phyloP scores from a whole-genome alignment of 2,888 invertebrate genomes.

The Diplazon laetatorius region DNA sequence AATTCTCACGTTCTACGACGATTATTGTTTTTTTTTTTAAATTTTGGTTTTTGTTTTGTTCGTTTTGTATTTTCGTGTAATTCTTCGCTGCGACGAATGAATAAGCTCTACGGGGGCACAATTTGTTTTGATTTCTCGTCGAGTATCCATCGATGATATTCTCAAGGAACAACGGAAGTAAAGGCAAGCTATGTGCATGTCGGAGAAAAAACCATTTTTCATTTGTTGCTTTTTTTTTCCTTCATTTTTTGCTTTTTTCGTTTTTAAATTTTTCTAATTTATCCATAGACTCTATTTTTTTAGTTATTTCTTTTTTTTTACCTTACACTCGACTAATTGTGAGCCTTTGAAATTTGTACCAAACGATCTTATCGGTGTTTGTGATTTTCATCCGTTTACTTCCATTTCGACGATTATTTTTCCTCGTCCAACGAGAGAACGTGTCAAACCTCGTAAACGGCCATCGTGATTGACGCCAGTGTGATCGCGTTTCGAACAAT shows the following conservation, averaged over 20 bases:
- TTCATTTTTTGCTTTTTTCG: conserved; percentile 29
- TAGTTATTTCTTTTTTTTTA: too few relatives aligned
- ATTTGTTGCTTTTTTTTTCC: conserved; percentile 11
- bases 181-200: conserved; percentile 42
- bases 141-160: conserved; percentile 31
- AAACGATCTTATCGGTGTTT: conserved; percentile 54
- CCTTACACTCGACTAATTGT: conserved; percentile 45
- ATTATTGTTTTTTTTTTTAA: too few relatives aligned
- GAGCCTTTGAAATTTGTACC: conserved; percentile 63
- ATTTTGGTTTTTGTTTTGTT: conserved; percentile 42
- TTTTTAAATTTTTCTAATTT: too few relatives aligned
- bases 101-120: conserved; percentile 53
- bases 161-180: conserved; percentile 27
- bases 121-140: conserved; percentile 52
- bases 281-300: conserved; percentile 38
- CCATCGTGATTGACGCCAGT: background rate
- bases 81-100: conserved; percentile 27
- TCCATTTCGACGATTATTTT: conserved; percentile 26
- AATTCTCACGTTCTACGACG: conserved; percentile 29
- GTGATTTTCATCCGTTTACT: conserved; percentile 13
- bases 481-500: conserved; percentile 11
- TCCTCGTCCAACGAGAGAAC: conserved; percentile 19
- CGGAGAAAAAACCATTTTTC: conserved; percentile 20
- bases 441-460: background rate
- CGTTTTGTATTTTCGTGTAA: conserved; percentile 25